Conservation (phyloP, 2,888 invertebrate species). For the Trissoscelio sp. region DNA sequence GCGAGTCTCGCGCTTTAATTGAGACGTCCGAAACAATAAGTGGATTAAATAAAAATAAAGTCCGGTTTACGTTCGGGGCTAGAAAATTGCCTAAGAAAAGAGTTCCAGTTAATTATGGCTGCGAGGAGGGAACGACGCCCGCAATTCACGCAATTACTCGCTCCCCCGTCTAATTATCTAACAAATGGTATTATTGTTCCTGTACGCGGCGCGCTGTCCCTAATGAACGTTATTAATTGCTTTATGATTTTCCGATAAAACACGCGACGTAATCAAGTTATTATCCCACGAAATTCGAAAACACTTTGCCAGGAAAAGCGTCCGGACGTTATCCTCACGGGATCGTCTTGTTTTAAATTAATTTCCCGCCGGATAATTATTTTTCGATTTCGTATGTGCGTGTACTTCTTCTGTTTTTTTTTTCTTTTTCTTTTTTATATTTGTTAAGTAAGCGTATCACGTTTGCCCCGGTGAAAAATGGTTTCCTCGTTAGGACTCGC, state of each 20-base stretch:
- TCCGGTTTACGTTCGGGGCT: constrained; percentile 24
- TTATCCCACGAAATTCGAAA: constrained; percentile 79
- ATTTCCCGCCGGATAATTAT: constrained; percentile 54
- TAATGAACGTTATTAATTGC: constrained; percentile 83
- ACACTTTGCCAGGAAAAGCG: constrained; percentile 51
- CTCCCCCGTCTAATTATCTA: constrained; percentile 81
- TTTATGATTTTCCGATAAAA: constrained; percentile 83
- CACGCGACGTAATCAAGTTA: constrained; percentile 77
- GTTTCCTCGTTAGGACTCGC: constrained; percentile 50
- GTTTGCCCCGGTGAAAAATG: constrained; percentile 56
- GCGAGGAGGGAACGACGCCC: constrained; percentile 63
- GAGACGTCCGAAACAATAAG: constrained; percentile 55
- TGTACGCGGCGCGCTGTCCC: constrained; percentile 72
- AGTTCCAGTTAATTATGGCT: constrained; percentile 62
- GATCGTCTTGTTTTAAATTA: constrained; percentile 36
- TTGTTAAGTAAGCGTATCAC: constrained; percentile 43
- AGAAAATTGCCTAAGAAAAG: constrained; percentile 58
- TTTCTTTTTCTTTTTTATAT: constrained; percentile 9
- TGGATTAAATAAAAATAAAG: constrained; percentile 50
- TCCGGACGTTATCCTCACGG: constrained; percentile 43
- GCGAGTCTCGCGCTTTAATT: constrained; percentile 21
- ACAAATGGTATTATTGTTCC: constrained; percentile 81
- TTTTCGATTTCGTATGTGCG: constrained; percentile 53
- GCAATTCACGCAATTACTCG: constrained; percentile 77
- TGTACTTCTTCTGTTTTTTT: constrained; percentile 17